Percentiles rank a stretch among this genome's conserved stretches.
These are phyloP conservation scores for Orchesella cincta DNA, from an alignment of 1,140 invertebrate genomes.

Conservation along the genomic window DNA sequence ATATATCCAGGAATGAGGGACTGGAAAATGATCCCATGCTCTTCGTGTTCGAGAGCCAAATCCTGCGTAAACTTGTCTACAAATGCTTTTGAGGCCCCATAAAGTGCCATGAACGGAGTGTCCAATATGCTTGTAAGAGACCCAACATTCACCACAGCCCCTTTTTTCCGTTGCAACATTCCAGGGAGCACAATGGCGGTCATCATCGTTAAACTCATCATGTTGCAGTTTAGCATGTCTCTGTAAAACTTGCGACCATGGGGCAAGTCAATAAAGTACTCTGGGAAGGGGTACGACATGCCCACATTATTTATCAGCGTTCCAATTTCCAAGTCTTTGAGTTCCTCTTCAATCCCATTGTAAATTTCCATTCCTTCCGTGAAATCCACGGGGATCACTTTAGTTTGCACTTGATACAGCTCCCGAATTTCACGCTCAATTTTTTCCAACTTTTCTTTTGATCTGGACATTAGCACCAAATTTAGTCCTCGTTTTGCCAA, in stretches of 20 bases:
- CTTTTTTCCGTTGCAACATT: constrained; percentile 80
- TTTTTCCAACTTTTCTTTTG: constrained; percentile 58
- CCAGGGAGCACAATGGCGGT: constrained; percentile 78
- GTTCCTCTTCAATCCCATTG: constrained; percentile 54
- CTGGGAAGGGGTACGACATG: constrained; percentile 60
- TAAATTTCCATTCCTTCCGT: constrained; percentile 56
- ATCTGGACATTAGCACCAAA: constrained; percentile 62
- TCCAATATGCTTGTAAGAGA: constrained; percentile 78
- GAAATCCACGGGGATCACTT: constrained; percentile 58
- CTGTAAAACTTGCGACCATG: constrained; percentile 52
- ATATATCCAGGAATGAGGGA: constrained; percentile 84
- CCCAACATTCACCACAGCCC: constrained; percentile 88
- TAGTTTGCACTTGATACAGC: constrained; percentile 55
- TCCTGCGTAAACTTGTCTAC: constrained; percentile 82
- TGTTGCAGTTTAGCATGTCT: constrained; percentile 70
- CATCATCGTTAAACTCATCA: constrained; percentile 74
- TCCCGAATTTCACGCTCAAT: constrained; percentile 60
- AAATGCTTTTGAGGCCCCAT: constrained; percentile 88
- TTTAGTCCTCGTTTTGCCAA: constrained; percentile 56
- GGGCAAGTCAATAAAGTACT: constrained; percentile 53
- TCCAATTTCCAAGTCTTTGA: constrained; percentile 60
- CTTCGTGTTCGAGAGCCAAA: constrained; percentile 73
- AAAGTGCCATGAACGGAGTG: constrained; percentile 79
- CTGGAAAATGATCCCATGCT: constrained; percentile 77
- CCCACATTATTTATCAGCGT: constrained; percentile 66